Conservation (phyloP, 2,888 invertebrate species). For the Leptothorax acervorum region DNA sequence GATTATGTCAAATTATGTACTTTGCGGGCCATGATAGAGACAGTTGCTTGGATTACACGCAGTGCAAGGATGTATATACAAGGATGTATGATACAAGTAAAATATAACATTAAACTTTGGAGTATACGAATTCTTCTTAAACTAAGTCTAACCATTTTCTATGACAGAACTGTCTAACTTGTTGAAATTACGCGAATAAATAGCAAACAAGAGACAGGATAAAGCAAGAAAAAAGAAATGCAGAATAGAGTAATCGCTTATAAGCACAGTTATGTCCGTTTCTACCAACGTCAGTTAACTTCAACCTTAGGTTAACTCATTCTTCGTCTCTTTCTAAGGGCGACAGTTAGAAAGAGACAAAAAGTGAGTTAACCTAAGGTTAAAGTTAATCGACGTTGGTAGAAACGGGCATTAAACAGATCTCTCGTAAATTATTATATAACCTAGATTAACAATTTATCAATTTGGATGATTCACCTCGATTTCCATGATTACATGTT, state of each 20-base stretch:
- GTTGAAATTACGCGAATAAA: not conserved
- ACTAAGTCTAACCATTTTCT: slow-evolving; percentile 14
- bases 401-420: no score
- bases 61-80: not conserved
- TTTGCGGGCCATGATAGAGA: slow-evolving; percentile 24
- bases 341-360: no score
- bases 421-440: not conserved
- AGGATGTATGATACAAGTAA: slow-evolving; percentile 42
- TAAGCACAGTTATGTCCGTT: not conserved
- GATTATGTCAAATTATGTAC: slow-evolving; percentile 65
- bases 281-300: no score
- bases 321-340: no score
- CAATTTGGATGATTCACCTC: not conserved
- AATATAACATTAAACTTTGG: slow-evolving; percentile 11
- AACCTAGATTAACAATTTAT: not conserved
- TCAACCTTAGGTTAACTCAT: no score
- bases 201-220: not conserved
- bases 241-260: not conserved
- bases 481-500: not conserved
- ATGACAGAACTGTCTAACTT: not conserved
- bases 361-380: no score
- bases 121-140: slow-evolving; percentile 24
- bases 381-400: no score
- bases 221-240: slow-evolving; percentile 16
- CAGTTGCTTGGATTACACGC: not conserved